Evolutionary conservation across 2,888 invertebrate species (phyloP).

Genomic region (Ormia ochracea): DNA sequence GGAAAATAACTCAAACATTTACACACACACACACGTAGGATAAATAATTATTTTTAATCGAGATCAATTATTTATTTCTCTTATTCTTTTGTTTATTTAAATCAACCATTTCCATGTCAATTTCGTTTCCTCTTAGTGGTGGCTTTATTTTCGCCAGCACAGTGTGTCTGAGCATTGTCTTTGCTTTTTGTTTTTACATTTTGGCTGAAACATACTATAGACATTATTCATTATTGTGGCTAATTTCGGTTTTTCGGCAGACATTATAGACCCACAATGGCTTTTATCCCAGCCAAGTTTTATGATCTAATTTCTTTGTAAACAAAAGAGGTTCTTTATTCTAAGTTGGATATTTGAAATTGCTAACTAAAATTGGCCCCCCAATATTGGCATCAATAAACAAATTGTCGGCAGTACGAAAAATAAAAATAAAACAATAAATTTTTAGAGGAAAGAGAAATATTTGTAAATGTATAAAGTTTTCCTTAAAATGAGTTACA

Average conservation of each 20-base stretch:
- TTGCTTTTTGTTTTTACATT: constrained; percentile 9
- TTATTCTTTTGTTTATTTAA: background rate
- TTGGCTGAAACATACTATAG: background rate
- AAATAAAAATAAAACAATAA: background rate
- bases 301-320: background rate
- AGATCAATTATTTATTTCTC: background rate
- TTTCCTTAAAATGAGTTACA: no score
- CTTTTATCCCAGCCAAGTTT: constrained; percentile 20
- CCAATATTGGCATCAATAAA: constrained; percentile 14
- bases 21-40: background rate
- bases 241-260: background rate
- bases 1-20: background rate
- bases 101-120: background rate
- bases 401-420: background rate
- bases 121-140: background rate
- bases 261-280: background rate
- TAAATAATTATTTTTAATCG: background rate
- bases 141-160: background rate
- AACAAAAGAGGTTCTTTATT: background rate
- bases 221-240: background rate
- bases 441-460: background rate
- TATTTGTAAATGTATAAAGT: no score
- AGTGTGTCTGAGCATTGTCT: background rate
- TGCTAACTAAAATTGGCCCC: background rate
- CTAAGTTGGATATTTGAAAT: background rate